Base-by-base conservation (phyloP, 1,140 invertebrate species). In the Penaeus japonicus region DNA sequence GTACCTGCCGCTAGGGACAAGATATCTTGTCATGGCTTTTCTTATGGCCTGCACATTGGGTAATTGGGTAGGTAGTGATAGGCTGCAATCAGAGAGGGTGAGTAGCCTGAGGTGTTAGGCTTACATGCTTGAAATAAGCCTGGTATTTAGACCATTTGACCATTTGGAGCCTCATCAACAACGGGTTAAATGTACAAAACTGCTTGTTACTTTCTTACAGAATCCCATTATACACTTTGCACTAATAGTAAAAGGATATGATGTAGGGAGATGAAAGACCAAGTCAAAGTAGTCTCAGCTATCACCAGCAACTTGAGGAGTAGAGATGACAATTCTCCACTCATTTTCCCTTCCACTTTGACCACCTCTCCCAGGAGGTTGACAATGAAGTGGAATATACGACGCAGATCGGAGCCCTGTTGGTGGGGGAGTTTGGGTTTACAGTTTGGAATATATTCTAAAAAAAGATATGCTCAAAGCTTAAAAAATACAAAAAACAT, bases 341-440 rank as follows among this genome's bases (percentile, higher is more conserved):
- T 89, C 83, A 89, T 80, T 55, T 90, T 89, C 24, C 90, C 90
- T 47, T 90, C 91, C 94, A 92, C 92, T 94, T 93, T 88, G 91
- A 94, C 92, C 53, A 95, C 92, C 92, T 95, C 94, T 90, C 92
- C 92, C 12, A 96, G 91, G 30, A 94, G 93, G 92, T 93, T 92
- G 1, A 95, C 92, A 90, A 94, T 94, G 92, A 95, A 95, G 91
- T 95, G 94, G 92, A 98, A 97, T 91, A 98, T 97, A 90, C 94
- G 94, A 91, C 95, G 96, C 87, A 98, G 93, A 92, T 97, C 96
- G 86, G 94, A 94, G 53, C 93, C 92, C 94, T 94, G 91, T 55
- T 47, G 47, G 55, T 81, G 59, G 27, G 24, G 30, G 54, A 65
- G 35, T 4, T 47, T 47, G 39, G 39, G 2, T 47, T 47, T 47